Conservation (phyloP, 1,140 invertebrate genomes). For the Rhyacophila brunnea region DNA sequence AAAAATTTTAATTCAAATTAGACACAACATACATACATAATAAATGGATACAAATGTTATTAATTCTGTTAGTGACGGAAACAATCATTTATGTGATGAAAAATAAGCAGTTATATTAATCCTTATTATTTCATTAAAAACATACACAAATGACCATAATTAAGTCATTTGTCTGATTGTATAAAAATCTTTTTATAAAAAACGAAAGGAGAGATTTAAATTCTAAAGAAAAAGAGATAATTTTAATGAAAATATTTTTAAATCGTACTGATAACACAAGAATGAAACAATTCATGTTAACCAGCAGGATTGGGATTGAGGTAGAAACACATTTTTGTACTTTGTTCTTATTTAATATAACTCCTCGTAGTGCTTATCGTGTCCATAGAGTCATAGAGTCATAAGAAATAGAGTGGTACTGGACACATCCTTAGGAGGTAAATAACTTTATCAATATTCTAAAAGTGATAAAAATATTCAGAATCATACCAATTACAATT, state of each 20-base stretch:
- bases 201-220: too few relatives aligned
- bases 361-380: constrained; percentile 14
- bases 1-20: too few relatives aligned
- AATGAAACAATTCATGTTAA: constrained; percentile 21
- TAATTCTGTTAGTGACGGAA: too few relatives aligned
- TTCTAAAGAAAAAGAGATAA: too few relatives aligned
- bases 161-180: too few relatives aligned
- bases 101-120: too few relatives aligned
- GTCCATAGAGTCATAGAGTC: constrained; percentile 17
- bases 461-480: constrained; percentile 23
- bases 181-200: too few relatives aligned
- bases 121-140: too few relatives aligned
- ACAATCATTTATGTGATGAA: too few relatives aligned
- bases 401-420: constrained; percentile 23
- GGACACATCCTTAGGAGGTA: constrained; percentile 31
- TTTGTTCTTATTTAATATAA: constrained; percentile 35
- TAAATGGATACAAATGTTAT: too few relatives aligned
- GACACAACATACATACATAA: too few relatives aligned
- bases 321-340: constrained; percentile 36
- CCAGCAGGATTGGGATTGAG: constrained; percentile 34
- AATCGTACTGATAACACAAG: constrained; percentile 20
- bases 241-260: constrained; percentile 13
- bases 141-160: too few relatives aligned
- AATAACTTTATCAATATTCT: constrained; percentile 28
- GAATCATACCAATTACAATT: constrained; percentile 13